Base-by-base conservation (phyloP, 64 coral and sea anemone genomes). In the Montipora foliosa region DNA sequence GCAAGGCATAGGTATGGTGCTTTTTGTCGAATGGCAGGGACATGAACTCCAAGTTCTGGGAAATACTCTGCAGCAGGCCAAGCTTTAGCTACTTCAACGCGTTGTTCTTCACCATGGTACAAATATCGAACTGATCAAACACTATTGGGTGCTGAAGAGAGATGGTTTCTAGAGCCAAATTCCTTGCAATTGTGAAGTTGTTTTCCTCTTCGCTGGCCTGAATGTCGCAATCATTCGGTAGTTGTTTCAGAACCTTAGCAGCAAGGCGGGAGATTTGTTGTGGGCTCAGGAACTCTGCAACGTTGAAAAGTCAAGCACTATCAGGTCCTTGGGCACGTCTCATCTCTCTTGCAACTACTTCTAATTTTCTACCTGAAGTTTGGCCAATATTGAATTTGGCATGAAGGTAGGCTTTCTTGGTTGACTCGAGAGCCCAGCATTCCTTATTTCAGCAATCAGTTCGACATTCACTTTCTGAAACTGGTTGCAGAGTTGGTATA, bases 271-370 rank as follows among this genome's bases (percentile, higher is more conserved):
- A 90, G 11, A 88, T 88, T 16, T 70, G 67, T 14, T 88, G 86
- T 58, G 46, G 72, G 10, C 17, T 74, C 47, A 91, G 49, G 51
- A 93, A 87, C 62, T 93, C 91, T 11, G 69, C 29, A 22, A 87
- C 51, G 8, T 74, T 72, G 16, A 92, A 92, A 19, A 92, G 68
- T 61, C 72, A 15, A 60, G 48, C 52, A 84, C 80, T 53, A 46
- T 92, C 80, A 16, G 80, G 71, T 24, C 44, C 81, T 68, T 77
- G 47, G 45, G 91, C 81, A 19, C 59, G 72, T 8, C 91, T 73
- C 91, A 87, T 93, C 76, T 93, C 78, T 93, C 17, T 73, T 59
- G 91, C 72, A 5, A 87, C 91, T 8, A 78, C 24, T 11, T 93
- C 57, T 77, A 87, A n/a, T 76, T 93, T 93, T 2, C 46, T 83